A percentile compares a stretch with the other conserved stretches of the same genome.
Conservation (phyloP, 2,113 vertebrate species). For the Varanus salvator region DNA sequence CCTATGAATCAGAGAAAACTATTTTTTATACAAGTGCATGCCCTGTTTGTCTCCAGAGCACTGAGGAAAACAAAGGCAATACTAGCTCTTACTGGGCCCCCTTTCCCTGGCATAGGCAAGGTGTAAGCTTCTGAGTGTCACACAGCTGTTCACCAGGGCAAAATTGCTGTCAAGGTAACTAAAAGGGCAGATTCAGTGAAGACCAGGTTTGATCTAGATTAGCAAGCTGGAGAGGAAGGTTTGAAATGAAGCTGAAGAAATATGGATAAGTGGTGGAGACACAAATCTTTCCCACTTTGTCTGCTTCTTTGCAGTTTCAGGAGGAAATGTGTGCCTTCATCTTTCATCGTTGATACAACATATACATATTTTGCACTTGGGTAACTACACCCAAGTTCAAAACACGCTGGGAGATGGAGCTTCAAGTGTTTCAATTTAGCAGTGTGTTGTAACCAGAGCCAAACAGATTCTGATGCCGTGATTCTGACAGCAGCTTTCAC, state of each 20-base stretch:
- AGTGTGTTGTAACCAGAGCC: background rate
- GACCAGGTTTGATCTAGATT: background rate
- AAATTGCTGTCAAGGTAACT: background rate
- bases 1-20: background rate
- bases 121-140: background rate
- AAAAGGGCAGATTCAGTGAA: background rate
- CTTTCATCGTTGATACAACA: background rate
- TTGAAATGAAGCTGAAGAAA: background rate
- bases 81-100: background rate
- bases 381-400: background rate
- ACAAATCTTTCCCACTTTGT: background rate
- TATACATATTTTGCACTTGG: background rate
- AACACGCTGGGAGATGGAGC: no score
- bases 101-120: background rate
- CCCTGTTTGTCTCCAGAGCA: background rate
- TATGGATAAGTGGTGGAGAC: background rate
- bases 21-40: background rate
- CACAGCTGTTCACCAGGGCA: background rate
- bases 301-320: background rate
- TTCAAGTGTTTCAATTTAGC: background rate
- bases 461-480: background rate
- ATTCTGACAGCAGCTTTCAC: background rate
- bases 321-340: background rate
- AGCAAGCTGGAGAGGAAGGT: background rate
- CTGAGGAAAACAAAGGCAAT: background rate